phyloP scores from a whole-genome alignment of 2,888 invertebrate species.

The Scaptomyza caliginosa region DNA sequence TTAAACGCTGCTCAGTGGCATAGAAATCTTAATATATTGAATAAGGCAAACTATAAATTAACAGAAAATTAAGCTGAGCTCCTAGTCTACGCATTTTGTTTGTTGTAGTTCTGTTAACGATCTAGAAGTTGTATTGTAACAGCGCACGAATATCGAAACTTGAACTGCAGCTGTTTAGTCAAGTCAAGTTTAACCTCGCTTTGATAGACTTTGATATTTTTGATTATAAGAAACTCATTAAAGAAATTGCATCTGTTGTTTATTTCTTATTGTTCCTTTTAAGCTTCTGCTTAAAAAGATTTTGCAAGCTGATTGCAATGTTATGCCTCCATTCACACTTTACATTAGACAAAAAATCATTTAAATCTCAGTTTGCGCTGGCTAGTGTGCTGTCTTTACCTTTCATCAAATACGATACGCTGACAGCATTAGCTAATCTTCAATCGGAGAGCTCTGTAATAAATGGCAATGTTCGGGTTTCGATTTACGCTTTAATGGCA shows the following conservation, averaged over 20 bases:
- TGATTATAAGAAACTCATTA: no score
- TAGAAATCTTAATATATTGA: background rate
- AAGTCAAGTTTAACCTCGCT: no score
- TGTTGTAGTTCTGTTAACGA: background rate
- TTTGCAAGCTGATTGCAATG: background rate
- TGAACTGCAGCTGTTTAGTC: no score
- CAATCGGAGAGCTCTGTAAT: constrained; percentile 24
- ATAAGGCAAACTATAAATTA: no score
- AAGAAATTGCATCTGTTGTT: background rate
- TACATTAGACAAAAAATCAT: background rate
- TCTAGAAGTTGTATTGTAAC: background rate
- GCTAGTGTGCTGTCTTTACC: background rate
- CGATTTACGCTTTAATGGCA: constrained; percentile 33
- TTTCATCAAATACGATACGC: constrained; percentile 5
- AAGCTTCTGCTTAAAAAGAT: background rate
- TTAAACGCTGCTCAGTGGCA: background rate
- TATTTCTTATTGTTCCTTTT: background rate
- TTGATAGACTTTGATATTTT: no score
- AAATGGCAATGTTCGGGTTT: constrained; percentile 43
- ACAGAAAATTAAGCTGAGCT: no score
- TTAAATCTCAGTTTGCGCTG: constrained; percentile 1
- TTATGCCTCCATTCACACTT: background rate
- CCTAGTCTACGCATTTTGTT: no score
- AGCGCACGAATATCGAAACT: background rate
- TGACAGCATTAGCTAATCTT: constrained; percentile 7